Percentiles rank a stretch among this genome's conserved stretches.
These are phyloP conservation scores for Oasisia sp. DNA, from an alignment of 2,888 invertebrate genomes.

Conservation along the genomic window DNA sequence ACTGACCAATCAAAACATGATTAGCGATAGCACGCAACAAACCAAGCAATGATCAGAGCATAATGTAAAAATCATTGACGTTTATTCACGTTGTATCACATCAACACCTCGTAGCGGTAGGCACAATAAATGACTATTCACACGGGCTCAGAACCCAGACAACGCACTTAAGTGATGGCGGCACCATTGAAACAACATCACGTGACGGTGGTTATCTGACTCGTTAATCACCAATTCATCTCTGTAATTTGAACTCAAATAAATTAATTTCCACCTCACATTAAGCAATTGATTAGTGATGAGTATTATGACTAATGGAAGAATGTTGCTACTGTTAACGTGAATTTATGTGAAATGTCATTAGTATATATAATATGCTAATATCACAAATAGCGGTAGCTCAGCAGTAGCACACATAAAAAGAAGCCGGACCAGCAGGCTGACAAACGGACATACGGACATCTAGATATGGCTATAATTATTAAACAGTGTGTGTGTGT, in stretches of 20 bases:
- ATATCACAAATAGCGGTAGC: neutral
- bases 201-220: neutral
- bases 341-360: neutral
- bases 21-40: neutral
- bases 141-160: neutral
- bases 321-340: neutral
- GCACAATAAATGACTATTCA: neutral
- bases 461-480: too few relatives aligned
- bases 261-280: too few relatives aligned
- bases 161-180: neutral
- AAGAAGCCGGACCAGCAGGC: neutral
- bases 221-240: too few relatives aligned
- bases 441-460: neutral
- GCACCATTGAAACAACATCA: neutral
- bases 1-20: neutral
- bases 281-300: too few relatives aligned
- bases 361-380: neutral
- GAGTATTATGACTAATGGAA: too few relatives aligned
- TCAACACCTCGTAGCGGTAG: neutral
- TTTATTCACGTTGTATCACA: neutral
- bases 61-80: neutral
- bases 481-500: too few relatives aligned
- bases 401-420: neutral
- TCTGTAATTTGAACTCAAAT: too few relatives aligned
- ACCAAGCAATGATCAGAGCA: neutral